Evolutionary conservation across 2,113 vertebrate species (phyloP), one percentile per base, ranked within the genome.

Genomic region (Limnothrissa miodon): DNA sequence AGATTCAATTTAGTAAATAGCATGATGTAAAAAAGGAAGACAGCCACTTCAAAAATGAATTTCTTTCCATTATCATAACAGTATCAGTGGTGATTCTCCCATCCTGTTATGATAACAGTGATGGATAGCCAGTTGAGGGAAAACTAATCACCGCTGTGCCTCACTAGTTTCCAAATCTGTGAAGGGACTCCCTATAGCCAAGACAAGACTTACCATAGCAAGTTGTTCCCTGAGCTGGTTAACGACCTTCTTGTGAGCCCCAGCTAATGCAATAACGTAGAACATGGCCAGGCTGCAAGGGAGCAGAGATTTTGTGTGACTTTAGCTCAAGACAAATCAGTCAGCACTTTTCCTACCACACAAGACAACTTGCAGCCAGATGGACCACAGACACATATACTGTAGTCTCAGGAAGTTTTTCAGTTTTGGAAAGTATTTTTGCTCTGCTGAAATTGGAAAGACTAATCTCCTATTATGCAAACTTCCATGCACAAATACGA

Each of bases 201-300:
- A 7, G 11, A 82, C 23, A 82, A 33, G n/a, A 89, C 96, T 94
- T 90, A 99, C 98, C 97, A 97, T 91, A 45, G 78, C 92, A 39
- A 99, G 93, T 80, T 99, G 97, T 17, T 99, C 96, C 85, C 94
- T 94, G 15, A 99, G 94, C 82, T 97, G 97, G 21, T 94, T 85
- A 2, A 98, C 95, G 45, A 97, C 96, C 25, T 82, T 95, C 86
- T 97, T 97, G 90, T 99, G 96, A 25, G 97, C 98, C 90, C 95
- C 93, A 5, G 97, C 97, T 53, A 99, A 88, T 2, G 98, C 98
- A 2, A 99, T 95, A 84, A 96, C 91, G 87, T 98, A 99, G 88
- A 98, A 97, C 97, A 99, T 96, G 56, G 96, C 0, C 39, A 99
- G 93, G 91, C 98, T 99, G 92, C 21, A 91, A 90, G 44, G 39